Evolutionary conservation across 2,113 vertebrate species (phyloP).

Genomic region (Cheirogaleus medius): DNA sequence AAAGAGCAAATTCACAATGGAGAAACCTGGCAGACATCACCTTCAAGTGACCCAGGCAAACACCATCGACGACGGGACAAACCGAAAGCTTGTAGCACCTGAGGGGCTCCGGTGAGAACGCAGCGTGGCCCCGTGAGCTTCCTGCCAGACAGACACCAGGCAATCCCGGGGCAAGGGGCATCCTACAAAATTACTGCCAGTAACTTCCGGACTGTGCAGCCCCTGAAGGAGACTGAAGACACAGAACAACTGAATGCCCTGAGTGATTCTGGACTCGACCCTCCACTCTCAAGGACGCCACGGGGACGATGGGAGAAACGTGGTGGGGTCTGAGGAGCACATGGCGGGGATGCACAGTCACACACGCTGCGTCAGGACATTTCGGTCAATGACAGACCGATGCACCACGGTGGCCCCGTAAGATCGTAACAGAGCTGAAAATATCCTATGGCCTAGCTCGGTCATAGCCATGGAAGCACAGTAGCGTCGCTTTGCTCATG

Average conservation of each 20-base stretch:
- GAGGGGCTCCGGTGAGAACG: rapidly evolving
- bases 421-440: background rate
- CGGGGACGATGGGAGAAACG: rapidly evolving
- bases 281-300: background rate
- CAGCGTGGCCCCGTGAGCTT: background rate
- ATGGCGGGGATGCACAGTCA: background rate
- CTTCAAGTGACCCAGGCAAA: background rate
- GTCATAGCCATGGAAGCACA: too few species aligned
- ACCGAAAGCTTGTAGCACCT: background rate
- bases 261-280: background rate
- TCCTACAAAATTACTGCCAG: background rate
- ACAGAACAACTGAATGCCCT: background rate
- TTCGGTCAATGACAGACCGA: background rate
- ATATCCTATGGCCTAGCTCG: background rate
- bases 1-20: background rate
- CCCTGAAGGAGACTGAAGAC: background rate
- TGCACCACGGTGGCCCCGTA: background rate
- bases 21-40: background rate
- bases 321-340: background rate
- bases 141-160: background rate
- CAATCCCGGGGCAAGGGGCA: background rate
- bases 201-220: background rate
- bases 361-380: background rate
- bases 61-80: rapidly evolving
- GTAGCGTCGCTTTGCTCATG: background rate